These are phyloP conservation scores for Chrysomela aeneicollis DNA, from an alignment of 2,888 invertebrate species.

Conservation along the genomic window DNA sequence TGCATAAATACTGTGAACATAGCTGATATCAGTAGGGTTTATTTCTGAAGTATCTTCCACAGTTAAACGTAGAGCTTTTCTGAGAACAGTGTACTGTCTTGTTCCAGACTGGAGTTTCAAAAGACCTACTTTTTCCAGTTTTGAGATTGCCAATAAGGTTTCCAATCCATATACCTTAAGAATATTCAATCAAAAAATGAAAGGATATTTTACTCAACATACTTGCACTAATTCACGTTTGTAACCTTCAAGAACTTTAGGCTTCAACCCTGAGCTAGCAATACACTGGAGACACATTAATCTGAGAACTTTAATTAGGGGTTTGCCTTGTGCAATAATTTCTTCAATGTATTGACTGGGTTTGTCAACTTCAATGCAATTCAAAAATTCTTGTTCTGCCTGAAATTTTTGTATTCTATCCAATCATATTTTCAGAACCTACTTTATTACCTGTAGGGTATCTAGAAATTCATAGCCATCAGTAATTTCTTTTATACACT, in stretches of 20 bases:
- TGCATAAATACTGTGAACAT: conserved; percentile 92
- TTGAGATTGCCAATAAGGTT: conserved; percentile 80
- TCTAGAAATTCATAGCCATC: conserved; percentile 59
- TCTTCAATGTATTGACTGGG: conserved; percentile 90
- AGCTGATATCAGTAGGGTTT: conserved; percentile 86
- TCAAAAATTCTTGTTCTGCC: conserved; percentile 90
- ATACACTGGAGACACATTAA: conserved; percentile 93
- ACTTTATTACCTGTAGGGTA: conserved; percentile 52
- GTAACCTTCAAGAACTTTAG: conserved; percentile 78
- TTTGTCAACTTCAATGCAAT: conserved; percentile 92
- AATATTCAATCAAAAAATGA: neutral
- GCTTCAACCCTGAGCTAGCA: conserved; percentile 92
- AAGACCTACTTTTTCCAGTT: conserved; percentile 87
- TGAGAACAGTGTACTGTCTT: conserved; percentile 77
- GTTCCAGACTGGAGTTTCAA: conserved; percentile 77
- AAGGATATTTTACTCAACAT: conserved; percentile 19
- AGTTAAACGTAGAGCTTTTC: conserved; percentile 84
- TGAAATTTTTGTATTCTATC: conserved; percentile 47
- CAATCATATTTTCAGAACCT: neutral
- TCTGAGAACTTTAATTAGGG: conserved; percentile 83
- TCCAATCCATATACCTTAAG: conserved; percentile 86
- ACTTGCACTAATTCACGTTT: conserved; percentile 68
- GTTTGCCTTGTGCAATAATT: conserved; percentile 84
- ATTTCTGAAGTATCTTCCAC: conserved; percentile 88
- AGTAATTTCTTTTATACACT: conserved; percentile 87